Percentiles rank a stretch among this genome's conserved stretches.
Conservation (phyloP, 1,140 invertebrate genomes). For the Drosophila orosa region DNA sequence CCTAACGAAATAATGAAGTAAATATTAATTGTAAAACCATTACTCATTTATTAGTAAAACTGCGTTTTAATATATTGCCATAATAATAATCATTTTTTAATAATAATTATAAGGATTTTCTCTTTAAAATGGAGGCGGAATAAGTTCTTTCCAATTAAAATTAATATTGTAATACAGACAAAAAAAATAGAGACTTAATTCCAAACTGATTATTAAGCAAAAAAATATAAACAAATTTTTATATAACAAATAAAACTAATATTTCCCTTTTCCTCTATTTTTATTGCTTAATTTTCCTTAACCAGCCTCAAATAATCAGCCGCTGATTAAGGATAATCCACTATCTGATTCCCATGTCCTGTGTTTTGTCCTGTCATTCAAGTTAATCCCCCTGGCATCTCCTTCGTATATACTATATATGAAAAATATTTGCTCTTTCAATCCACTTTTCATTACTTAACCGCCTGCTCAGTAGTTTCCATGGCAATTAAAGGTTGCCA, state of each 20-base stretch:
- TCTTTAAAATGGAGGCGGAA: neutral
- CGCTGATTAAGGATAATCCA: neutral
- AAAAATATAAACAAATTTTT: neutral
- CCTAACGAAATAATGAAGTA: no score
- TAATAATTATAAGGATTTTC: no score
- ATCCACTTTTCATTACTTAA: constrained; percentile 42
- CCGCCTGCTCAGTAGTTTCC: constrained; percentile 24
- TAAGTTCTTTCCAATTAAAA: neutral
- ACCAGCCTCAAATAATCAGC: neutral
- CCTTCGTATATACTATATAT: constrained; percentile 9
- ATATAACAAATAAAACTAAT: neutral
- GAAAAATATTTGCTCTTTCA: constrained; percentile 44
- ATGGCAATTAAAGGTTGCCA: constrained; percentile 41
- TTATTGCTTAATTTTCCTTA: neutral
- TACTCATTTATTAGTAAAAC: neutral
- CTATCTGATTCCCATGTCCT: neutral
- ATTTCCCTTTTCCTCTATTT: neutral
- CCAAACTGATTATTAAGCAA: neutral
- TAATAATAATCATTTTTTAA: neutral
- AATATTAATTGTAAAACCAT: neutral
- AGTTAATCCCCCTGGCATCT: constrained; percentile 21
- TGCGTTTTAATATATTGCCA: neutral
- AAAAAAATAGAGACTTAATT: neutral
- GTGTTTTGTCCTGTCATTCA: neutral
- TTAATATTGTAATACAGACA: neutral